Conservation (phyloP, 2,888 invertebrate genomes). For the Podotricha telesiphe region DNA sequence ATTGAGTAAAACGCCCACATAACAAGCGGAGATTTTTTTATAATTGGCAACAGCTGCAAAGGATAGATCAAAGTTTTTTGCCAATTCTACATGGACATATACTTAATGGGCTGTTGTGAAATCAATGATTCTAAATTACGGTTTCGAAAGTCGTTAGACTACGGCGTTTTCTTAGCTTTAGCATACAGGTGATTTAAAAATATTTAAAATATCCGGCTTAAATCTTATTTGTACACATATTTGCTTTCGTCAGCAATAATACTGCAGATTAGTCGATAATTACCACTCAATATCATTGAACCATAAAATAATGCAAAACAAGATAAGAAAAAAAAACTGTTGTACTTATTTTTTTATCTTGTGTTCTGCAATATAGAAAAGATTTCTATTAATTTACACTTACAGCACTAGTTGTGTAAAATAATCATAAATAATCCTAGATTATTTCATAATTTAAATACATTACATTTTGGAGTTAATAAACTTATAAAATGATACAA, state of each 20-base stretch:
- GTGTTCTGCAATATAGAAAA: not conserved
- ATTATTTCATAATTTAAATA: no score
- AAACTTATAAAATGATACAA: no score
- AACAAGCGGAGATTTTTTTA: conserved; percentile 62
- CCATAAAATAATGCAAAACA: conserved; percentile 1
- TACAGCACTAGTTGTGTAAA: no score
- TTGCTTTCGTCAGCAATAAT: not conserved
- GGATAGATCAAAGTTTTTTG: conserved; percentile 59
- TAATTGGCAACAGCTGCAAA: conserved; percentile 63
- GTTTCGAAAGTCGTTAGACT: conserved; percentile 50
- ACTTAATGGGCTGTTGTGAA: conserved; percentile 62
- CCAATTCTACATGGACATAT: conserved; percentile 57
- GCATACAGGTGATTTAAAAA: conserved; percentile 37
- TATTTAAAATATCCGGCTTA: conserved; percentile 10
- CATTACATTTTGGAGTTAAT: no score
- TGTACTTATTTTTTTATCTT: no score
- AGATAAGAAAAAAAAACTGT: not conserved
- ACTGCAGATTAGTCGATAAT: not conserved
- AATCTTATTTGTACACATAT: not conserved
- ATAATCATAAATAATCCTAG: no score
- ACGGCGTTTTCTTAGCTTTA: conserved; percentile 37
- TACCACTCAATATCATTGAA: not conserved
- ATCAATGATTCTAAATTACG: conserved; percentile 64
- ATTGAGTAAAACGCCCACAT: conserved; percentile 60
- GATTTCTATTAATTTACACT: not conserved